Evolutionary conservation across 2,888 invertebrate species (phyloP), one percentile per base, ranked within the genome.

Genomic region (Pasiphila rectangulata): DNA sequence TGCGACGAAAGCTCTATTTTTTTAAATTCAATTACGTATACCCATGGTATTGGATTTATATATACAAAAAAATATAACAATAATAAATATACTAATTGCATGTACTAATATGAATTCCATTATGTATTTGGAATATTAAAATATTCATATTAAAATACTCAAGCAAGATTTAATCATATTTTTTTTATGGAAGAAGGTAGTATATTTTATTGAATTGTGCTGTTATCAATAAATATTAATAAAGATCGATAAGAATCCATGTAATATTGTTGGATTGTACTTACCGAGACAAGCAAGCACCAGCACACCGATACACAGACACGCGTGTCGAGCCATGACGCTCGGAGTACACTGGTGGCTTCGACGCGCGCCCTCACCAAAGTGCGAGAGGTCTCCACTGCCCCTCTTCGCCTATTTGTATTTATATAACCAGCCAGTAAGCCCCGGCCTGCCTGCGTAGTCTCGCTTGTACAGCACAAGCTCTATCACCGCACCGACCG

Each of bases 321-420:
- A 83, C 84, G 86, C 81, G 83, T 77, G 81, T 82, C 89, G 89
- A 83, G 90, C 87, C 90, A 90, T 90, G 80, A 72, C 79, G 87
- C 87, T 86, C 86, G 85, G 77, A 74, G 74, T 74, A 74, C 78
- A 85, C 86, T 86, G 86, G 79, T 71, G 72, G 69, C 67, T 73
- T 73, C 74, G 74, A 72, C 75, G 80, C 73, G 75, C 79, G 71
- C 77, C 74, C 72, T 72, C 77, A 79, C 78, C 82, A 86, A 87
- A 87, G 84, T 86, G 85, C 86, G 85, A 82, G 84, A 85, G 79
- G 79, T 84, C 69, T 77, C 74, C 73, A 70, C 66, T 75, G 85
- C 88, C 88, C 88, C 88, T 87, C 88, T 86, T 86, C 83, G 81
- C 76, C 82, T 84, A 84, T 84, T 86, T 84, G 84, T 85, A 84